These are phyloP conservation scores for Scolopax bukidnonensis DNA, from an alignment of 2,797 vertebrate genomes.

Conservation along the genomic window DNA sequence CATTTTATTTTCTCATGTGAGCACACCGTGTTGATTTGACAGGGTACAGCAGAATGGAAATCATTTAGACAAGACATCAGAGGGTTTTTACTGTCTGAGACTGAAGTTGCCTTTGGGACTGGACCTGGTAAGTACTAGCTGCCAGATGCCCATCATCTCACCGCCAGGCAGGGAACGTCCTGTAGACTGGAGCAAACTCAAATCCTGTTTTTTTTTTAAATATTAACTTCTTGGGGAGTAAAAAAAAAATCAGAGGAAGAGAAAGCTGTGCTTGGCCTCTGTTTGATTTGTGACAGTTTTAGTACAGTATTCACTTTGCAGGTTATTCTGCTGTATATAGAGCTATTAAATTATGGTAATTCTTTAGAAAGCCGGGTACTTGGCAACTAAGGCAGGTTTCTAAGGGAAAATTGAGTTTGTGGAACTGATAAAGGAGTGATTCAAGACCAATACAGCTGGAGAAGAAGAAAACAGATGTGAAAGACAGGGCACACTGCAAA, in stretches of 20 bases:
- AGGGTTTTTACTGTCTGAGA: background rate
- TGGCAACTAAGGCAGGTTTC: background rate
- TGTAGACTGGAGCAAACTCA: background rate
- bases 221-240: background rate
- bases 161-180: background rate
- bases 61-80: background rate
- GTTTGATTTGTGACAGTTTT: background rate
- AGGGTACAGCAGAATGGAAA: background rate
- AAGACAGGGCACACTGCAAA: background rate
- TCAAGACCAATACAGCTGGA: background rate
- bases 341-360: background rate
- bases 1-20: background rate
- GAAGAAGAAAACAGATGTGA: background rate
- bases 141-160: accelerated
- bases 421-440: background rate
- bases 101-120: background rate
- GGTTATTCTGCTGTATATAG: background rate
- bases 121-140: background rate
- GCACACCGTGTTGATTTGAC: background rate
- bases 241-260: background rate
- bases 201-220: background rate
- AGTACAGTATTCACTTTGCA: background rate
- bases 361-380: background rate
- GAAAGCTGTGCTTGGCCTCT: background rate
- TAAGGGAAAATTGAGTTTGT: background rate